Base-by-base conservation (phyloP, 2,113 vertebrate species). In the Atlantisia rogersi region DNA sequence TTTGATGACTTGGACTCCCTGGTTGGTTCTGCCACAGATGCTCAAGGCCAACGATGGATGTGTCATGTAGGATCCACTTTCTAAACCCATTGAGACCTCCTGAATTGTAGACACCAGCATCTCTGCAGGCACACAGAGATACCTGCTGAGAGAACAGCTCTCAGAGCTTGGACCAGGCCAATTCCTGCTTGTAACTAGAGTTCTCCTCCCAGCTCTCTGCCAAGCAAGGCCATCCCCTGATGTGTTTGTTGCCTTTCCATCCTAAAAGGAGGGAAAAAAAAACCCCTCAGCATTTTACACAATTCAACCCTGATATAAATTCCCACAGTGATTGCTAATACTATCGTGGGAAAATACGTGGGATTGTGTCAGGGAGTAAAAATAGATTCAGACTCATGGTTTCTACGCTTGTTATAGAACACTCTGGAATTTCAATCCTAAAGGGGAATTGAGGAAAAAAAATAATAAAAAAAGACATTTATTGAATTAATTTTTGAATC, bases 321-420 rank as follows among this genome's bases (percentile, higher is more conserved):
- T 97, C 96, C 95, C 95, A 97, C 80, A 92, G 88, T 92, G 94
- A 88, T 88, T 50, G 53, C 76, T 89, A 76, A 71, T 62, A 85
- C 80, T 37, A 39, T 79, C 21, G 22, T 93, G 96, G 95, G 94
- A 96, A 96, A 93, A 93, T 46, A 64, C 46, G 1, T 46, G 65
- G 82, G 69, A 82, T 91, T 76, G 44, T 95, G 92, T 75, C 90
- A 89, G 88, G 67, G 86, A 79, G 31, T 59, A 94, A 95, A 94
- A 97, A 95, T 89, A 96, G 96, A 88, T 37, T 15, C 60, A 52
- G 73, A 26, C 95, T 89, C 58, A 9, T 65, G 74, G 52, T 60
- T 95, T 84, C 90, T 86, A 81, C 0, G 37, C 89, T 40, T 64
- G 86, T 94, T 91, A 93, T 24, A 76, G 80, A 79, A 59, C 74